Evolutionary conservation across 2,797 vertebrate genomes (phyloP).

Genomic region (Avahi laniger): DNA sequence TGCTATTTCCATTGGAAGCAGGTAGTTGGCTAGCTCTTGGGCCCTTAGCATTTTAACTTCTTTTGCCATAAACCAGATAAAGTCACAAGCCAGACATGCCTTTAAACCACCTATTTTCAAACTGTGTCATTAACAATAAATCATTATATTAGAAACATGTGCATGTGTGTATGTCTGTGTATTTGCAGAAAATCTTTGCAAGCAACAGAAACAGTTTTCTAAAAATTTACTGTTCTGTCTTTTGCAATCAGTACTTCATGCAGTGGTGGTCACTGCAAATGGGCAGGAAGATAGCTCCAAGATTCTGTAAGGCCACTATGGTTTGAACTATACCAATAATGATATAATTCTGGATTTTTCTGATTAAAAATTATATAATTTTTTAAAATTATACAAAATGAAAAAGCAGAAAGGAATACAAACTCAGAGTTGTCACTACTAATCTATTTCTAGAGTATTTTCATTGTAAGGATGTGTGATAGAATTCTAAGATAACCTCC

Average conservation of each 20-base stretch:
- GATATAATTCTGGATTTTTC: background rate
- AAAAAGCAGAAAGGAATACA: background rate
- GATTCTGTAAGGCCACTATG: background rate
- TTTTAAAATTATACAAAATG: background rate
- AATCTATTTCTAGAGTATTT: background rate
- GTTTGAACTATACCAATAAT: background rate
- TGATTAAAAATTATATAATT: background rate
- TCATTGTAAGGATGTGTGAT: background rate
- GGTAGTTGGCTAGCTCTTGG: background rate
- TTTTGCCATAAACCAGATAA: background rate
- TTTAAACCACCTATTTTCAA: background rate
- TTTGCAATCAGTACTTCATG: background rate
- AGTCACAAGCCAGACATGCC: background rate
- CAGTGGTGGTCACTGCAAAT: background rate
- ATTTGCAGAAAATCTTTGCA: background rate
- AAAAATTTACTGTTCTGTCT: background rate
- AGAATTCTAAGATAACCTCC: background rate
- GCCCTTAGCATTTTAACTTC: background rate
- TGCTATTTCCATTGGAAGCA: background rate
- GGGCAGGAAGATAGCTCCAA: background rate
- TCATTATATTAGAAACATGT: background rate
- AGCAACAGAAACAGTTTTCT: background rate
- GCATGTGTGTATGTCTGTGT: background rate
- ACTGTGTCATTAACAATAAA: background rate
- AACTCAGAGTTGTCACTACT: background rate